These are phyloP conservation scores for Onychomys torridus DNA, from an alignment of 2,797 vertebrate genomes.

Conservation along the genomic window DNA sequence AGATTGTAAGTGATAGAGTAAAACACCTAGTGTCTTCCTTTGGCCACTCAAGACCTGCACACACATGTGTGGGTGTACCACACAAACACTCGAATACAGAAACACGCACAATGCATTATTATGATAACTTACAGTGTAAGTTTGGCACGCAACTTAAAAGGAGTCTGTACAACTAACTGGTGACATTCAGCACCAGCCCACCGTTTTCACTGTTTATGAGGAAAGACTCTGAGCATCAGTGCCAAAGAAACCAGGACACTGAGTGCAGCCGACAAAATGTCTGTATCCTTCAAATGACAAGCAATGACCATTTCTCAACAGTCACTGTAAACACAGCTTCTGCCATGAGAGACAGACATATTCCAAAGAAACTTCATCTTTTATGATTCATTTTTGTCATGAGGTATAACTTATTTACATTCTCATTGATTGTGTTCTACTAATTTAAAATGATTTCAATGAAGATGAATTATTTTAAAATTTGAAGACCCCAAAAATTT, in stretches of 20 bases:
- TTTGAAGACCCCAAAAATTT: background rate
- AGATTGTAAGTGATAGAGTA: background rate
- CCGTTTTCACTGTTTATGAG: background rate
- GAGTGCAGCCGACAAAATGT: background rate
- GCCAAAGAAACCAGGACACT: background rate
- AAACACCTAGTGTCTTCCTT: background rate
- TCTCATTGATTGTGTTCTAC: background rate
- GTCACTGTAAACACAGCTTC: background rate
- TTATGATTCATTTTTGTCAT: background rate
- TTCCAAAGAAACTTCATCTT: background rate
- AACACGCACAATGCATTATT: background rate
- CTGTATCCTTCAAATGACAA: background rate
- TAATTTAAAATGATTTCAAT: background rate
- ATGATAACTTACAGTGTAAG: background rate
- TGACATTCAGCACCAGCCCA: background rate
- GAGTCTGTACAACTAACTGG: background rate
- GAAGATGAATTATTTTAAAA: conserved; percentile 43
- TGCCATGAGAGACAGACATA: background rate
- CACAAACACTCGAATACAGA: background rate
- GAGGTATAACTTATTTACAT: background rate
- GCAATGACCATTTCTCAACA: background rate
- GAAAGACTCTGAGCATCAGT: background rate
- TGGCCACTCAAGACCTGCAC: background rate
- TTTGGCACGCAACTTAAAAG: background rate
- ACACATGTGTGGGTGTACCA: background rate